phyloP scores from a whole-genome alignment of 2,113 vertebrate genomes.

The Bos indicus region DNA sequence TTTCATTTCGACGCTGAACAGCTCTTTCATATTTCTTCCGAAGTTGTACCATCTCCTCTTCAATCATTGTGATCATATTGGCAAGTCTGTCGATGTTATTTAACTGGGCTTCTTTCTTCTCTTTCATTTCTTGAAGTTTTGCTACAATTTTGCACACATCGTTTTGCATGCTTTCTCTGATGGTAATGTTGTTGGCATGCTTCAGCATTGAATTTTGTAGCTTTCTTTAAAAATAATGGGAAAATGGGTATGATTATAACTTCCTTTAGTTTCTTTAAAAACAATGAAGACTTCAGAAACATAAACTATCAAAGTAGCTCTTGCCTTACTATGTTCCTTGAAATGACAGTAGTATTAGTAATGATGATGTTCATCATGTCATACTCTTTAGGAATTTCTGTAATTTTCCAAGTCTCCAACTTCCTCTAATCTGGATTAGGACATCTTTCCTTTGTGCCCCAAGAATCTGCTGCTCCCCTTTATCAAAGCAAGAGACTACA shows the following conservation, averaged over 20 bases:
- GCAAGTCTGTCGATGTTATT: constrained; percentile 81
- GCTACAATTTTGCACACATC: constrained; percentile 79
- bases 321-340: neutral
- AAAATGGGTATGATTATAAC: neutral
- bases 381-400: neutral
- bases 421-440: neutral
- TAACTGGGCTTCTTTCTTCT: constrained; percentile 82
- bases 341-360: neutral
- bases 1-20: constrained; percentile 82
- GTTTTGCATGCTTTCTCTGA: constrained; percentile 81
- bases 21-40: constrained; percentile 80
- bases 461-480: neutral
- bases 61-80: constrained; percentile 75
- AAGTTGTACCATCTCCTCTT: constrained; percentile 82
- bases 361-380: neutral
- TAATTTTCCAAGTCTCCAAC: neutral
- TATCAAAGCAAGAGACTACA: neutral
- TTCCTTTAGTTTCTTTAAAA: constrained; percentile 20
- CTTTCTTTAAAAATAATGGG: constrained; percentile 75
- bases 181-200: constrained; percentile 79
- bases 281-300: neutral
- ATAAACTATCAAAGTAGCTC: neutral
- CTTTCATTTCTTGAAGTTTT: constrained; percentile 78
- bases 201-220: constrained; percentile 86
- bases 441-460: neutral